These are phyloP conservation scores for Harpagoxenus sublaevis DNA, from an alignment of 2,888 invertebrate species.

Conservation along the genomic window DNA sequence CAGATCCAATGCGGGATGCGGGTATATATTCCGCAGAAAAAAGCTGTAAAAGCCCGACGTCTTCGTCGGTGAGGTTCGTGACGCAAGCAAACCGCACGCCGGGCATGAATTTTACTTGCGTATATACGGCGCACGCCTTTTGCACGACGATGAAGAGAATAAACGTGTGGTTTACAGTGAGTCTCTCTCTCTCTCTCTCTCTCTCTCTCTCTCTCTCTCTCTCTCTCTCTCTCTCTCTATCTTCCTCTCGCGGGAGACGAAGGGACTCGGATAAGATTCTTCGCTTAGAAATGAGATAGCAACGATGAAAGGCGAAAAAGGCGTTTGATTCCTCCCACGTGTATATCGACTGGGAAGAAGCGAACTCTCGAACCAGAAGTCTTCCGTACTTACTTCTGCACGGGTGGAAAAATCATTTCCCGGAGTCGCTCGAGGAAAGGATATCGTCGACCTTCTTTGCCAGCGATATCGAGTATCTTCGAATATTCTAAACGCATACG, in stretches of 20 bases:
- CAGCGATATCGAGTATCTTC: not conserved
- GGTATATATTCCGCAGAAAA: slow-evolving; percentile 3
- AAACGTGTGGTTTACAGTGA: slow-evolving; percentile 18
- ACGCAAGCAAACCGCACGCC: slow-evolving; percentile 12
- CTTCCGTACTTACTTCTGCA: not conserved
- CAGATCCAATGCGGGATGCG: slow-evolving; percentile 17
- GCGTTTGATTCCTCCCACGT: slow-evolving; percentile 23
- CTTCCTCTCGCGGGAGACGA: not conserved
- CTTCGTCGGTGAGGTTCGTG: slow-evolving; percentile 23
- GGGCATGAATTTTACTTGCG: slow-evolving; percentile 44
- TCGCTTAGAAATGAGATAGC: slow-evolving; percentile 32
- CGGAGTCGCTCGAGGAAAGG: not conserved
- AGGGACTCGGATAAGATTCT: slow-evolving; percentile 6
- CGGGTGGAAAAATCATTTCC: slow-evolving; percentile 16
- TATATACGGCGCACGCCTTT: slow-evolving; percentile 30
- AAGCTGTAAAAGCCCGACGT: slow-evolving; percentile 30
- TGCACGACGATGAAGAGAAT: slow-evolving; percentile 33
- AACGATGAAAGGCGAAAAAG: slow-evolving; percentile 3
- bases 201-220: not conserved
- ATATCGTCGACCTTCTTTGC: not conserved
- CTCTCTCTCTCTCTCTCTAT: not conserved
- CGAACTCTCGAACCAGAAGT: slow-evolving; percentile 4
- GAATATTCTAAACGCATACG: not conserved
- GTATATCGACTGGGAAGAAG: slow-evolving; percentile 1
- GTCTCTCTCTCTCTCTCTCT: not conserved